Percentiles rank a stretch among this genome's conserved stretches.
These are phyloP conservation scores for Drosophila histrio DNA, from an alignment of 2,888 invertebrate species.

Conservation along the genomic window DNA sequence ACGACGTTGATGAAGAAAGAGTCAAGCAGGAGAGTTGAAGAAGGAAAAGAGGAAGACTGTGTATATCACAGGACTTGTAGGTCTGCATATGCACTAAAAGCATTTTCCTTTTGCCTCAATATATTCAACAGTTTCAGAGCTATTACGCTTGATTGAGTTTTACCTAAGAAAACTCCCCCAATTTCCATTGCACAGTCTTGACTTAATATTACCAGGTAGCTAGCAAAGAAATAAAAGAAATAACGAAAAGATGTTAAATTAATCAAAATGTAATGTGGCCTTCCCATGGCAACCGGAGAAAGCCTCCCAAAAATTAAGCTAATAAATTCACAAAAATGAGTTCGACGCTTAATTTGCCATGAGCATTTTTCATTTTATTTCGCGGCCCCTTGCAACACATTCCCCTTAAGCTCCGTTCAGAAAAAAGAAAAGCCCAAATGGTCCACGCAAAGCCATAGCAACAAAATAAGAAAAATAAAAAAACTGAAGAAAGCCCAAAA, in stretches of 20 bases:
- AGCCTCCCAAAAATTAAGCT: conserved; percentile 59
- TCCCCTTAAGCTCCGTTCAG: conserved; percentile 9
- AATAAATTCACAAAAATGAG: conserved; percentile 77
- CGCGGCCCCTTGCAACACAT: conserved; percentile 34
- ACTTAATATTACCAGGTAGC: conserved; percentile 39
- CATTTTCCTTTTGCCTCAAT: conserved; percentile 39
- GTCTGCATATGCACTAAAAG: conserved; percentile 44
- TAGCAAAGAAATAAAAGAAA: not conserved
- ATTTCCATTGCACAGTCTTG: not conserved
- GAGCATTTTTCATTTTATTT: conserved; percentile 75
- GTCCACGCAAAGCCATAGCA: conserved; percentile 22
- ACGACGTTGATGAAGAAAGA: conserved; percentile 34
- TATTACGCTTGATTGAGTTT: conserved; percentile 72
- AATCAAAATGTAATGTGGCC: conserved; percentile 69
- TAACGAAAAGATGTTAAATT: conserved; percentile 59
- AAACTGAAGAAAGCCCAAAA: conserved; percentile 28
- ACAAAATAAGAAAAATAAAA: conserved; percentile 16
- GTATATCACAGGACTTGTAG: not conserved
- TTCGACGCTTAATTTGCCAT: conserved; percentile 79
- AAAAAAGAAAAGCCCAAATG: conserved; percentile 21
- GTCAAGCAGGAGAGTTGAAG: not conserved
- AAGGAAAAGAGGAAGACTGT: not conserved
- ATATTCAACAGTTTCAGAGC: conserved; percentile 53
- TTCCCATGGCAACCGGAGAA: conserved; percentile 31
- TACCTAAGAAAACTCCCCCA: conserved; percentile 18